These are phyloP conservation scores for Zophobas atratus DNA, from an alignment of 1,140 invertebrate genomes.

Conservation along the genomic window DNA sequence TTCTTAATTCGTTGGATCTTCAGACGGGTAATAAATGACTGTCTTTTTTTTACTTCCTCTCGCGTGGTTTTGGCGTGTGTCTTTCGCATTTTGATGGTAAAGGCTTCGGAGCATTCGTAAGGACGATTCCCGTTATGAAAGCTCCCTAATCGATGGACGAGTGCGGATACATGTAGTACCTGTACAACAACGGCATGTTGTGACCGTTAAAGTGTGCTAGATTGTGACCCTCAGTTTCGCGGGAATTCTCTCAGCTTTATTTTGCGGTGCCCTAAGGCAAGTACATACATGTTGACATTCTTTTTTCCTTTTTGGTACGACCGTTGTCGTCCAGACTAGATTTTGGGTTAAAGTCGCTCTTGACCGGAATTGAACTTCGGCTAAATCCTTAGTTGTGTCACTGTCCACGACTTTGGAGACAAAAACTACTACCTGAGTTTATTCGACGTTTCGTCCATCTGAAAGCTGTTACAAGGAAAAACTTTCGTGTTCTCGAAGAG, in stretches of 20 bases:
- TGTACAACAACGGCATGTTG: conserved; percentile 79
- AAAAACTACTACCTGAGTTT: conserved; percentile 56
- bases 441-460: conserved; percentile 19
- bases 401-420: conserved; percentile 52
- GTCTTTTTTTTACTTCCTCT: conserved; percentile 88
- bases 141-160: conserved; percentile 92
- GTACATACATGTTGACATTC: conserved; percentile 84
- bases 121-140: conserved; percentile 96
- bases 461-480: too few relatives aligned
- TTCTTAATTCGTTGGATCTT: conserved; percentile 84
- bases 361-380: conserved; percentile 82
- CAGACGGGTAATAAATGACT: conserved; percentile 88
- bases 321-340: conserved; percentile 62
- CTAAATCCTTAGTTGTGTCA: conserved; percentile 78
- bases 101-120: conserved; percentile 94
- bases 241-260: conserved; percentile 92
- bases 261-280: conserved; percentile 83
- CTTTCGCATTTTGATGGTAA: conserved; percentile 95
- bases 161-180: conserved; percentile 94
- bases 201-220: conserved; percentile 81
- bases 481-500: too few relatives aligned
- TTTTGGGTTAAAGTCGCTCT: conserved; percentile 66
- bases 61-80: conserved; percentile 89
- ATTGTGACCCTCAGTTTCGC: conserved; percentile 92
- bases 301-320: conserved; percentile 73